Conservation (phyloP, 2,113 vertebrate genomes). For the Gallinago jamesoni region DNA sequence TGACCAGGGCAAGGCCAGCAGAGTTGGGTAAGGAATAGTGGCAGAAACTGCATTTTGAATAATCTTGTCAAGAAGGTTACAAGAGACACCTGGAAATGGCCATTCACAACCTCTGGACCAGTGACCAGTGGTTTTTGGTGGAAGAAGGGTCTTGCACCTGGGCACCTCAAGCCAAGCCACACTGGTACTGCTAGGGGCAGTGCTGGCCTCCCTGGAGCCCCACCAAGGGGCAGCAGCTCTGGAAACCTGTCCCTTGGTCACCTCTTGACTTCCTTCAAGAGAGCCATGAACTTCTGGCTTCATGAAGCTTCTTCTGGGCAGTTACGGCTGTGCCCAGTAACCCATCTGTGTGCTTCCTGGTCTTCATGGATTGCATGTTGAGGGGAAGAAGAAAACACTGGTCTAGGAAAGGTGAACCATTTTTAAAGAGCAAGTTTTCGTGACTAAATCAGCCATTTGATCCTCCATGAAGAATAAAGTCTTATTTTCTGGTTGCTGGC, state of each 20-base stretch:
- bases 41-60: not conserved
- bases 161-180: not conserved
- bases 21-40: not conserved
- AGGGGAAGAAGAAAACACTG: accelerated
- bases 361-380: accelerated
- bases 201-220: not conserved
- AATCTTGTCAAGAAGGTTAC: too few relatives aligned
- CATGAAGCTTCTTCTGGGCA: not conserved
- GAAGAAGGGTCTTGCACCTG: accelerated
- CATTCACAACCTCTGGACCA: accelerated
- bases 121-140: not conserved
- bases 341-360: accelerated
- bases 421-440: not conserved
- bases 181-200: accelerated
- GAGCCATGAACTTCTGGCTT: not conserved
- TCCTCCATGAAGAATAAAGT: not conserved
- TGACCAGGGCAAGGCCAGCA: accelerated
- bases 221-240: accelerated
- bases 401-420: accelerated
- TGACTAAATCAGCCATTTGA: not conserved
- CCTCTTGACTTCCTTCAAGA: accelerated
- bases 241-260: not conserved
- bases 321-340: accelerated
- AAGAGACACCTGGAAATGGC: too few relatives aligned
- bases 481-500: not conserved